A percentile compares a stretch with the other conserved stretches of the same genome.
phyloP scores from a whole-genome alignment of 1,140 invertebrate genomes.

The Trypoxylus dichotomus region DNA sequence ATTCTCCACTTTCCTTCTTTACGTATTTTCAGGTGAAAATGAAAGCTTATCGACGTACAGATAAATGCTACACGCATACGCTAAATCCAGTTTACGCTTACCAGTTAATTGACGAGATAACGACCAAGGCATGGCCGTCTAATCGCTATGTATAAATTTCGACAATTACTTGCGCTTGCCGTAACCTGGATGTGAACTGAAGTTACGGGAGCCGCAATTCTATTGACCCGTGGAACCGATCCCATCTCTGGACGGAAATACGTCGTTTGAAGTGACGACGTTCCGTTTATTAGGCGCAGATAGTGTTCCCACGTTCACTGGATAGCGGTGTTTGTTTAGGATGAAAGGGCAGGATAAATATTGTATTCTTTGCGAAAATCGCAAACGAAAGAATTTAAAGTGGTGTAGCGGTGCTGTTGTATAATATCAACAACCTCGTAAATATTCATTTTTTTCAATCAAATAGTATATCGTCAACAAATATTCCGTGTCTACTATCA shows the following conservation, averaged over 20 bases:
- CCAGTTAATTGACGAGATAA: neutral
- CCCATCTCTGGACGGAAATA: conserved; percentile 10
- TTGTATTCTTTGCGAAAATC: neutral
- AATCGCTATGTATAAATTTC: neutral
- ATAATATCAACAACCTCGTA: neutral
- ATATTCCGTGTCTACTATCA: too few species aligned
- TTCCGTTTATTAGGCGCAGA: conserved; percentile 3
- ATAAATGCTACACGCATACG: neutral
- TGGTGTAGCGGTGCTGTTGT: neutral
- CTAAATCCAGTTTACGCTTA: neutral
- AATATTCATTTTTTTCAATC: too few species aligned
- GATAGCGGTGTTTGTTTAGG: neutral
- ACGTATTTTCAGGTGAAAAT: neutral
- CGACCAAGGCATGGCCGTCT: neutral
- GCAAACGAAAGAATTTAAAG: neutral
- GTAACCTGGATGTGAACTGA: neutral
- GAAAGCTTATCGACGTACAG: neutral
- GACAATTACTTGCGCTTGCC: neutral
- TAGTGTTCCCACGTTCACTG: neutral
- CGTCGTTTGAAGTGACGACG: neutral
- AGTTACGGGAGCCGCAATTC: conserved; percentile 1
- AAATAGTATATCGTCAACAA: too few species aligned
- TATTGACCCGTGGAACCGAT: conserved; percentile 13
- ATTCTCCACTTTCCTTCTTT: neutral
- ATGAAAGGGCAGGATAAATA: neutral